Evolutionary conservation across 2,113 vertebrate species (phyloP).

Genomic region (Otis tarda): DNA sequence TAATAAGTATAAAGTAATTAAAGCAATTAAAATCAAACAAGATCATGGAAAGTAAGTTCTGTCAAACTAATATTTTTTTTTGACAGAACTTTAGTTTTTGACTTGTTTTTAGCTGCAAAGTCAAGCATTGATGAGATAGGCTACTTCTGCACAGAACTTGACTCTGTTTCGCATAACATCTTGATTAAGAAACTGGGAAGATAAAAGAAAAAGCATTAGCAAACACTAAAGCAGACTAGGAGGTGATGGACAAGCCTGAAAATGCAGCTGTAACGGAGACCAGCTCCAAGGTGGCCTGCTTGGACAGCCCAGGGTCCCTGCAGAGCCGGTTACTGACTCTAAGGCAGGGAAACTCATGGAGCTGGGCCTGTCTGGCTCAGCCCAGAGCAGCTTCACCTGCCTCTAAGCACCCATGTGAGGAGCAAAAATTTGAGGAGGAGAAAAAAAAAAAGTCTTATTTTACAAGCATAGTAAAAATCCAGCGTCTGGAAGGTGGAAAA

Average conservation of each 20-base stretch:
- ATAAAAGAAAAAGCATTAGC: not conserved
- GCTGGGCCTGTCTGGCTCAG: not conserved
- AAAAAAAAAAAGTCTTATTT: not conserved
- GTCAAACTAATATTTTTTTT: constrained; percentile 54
- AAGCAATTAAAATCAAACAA: constrained; percentile 63
- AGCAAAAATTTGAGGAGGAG: not conserved
- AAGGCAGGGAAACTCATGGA: accelerated
- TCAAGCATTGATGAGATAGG: not conserved
- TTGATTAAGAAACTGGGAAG: not conserved
- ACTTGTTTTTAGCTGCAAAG: constrained; percentile 36
- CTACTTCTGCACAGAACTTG: not conserved
- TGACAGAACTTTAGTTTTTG: constrained; percentile 24
- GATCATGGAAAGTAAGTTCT: constrained; percentile 47
- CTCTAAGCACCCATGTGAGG: not conserved
- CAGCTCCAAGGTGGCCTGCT: not conserved
- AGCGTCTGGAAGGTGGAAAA: not conserved
- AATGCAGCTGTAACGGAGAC: not conserved
- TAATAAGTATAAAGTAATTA: constrained; percentile 61
- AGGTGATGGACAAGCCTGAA: not conserved
- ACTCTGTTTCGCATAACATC: not conserved
- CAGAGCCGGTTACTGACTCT: not conserved
- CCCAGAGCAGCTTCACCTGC: not conserved
- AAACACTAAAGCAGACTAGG: not conserved
- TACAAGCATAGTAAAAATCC: not conserved
- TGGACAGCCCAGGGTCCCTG: too few relatives aligned